Evolutionary conservation across 2,888 invertebrate species (phyloP).

Genomic region (Sarcophaga carnaria): DNA sequence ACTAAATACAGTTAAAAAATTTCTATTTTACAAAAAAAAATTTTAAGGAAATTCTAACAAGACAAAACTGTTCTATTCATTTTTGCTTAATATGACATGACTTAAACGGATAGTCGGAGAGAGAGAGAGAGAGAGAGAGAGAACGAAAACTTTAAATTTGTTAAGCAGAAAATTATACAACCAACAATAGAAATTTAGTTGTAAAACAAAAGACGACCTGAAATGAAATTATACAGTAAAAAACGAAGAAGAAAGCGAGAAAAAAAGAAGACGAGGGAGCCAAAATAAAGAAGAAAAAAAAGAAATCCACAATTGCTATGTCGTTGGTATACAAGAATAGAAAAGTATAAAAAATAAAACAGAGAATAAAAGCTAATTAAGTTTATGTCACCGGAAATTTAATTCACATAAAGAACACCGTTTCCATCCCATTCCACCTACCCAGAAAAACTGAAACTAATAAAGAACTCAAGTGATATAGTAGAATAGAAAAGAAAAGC

Average conservation of each 20-base stretch:
- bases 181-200: conserved; percentile 46
- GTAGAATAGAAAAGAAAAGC: conserved; percentile 1
- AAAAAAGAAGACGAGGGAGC: conserved; percentile 35
- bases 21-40: too few relatives aligned
- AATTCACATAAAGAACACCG: conserved; percentile 78
- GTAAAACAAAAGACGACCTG: conserved; percentile 34
- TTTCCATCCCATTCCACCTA: conserved; percentile 34
- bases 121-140: not conserved
- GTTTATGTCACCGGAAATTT: conserved; percentile 82
- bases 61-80: too few relatives aligned
- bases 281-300: not conserved
- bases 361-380: conserved; percentile 81
- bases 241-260: conserved; percentile 26
- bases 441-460: conserved; percentile 34
- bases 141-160: not conserved
- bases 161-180: not conserved
- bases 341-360: conserved; percentile 73
- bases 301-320: not conserved
- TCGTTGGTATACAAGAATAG: not conserved
- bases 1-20: too few relatives aligned
- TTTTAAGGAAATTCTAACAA: too few relatives aligned
- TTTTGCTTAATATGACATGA: too few relatives aligned
- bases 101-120: too few relatives aligned
- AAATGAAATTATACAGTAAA: conserved; percentile 53
- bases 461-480: conserved; percentile 71